A percentile compares a stretch with the other conserved stretches of the same genome.
These are phyloP conservation scores for Acrobasis consociella DNA, from an alignment of 2,888 invertebrate genomes.

Conservation along the genomic window DNA sequence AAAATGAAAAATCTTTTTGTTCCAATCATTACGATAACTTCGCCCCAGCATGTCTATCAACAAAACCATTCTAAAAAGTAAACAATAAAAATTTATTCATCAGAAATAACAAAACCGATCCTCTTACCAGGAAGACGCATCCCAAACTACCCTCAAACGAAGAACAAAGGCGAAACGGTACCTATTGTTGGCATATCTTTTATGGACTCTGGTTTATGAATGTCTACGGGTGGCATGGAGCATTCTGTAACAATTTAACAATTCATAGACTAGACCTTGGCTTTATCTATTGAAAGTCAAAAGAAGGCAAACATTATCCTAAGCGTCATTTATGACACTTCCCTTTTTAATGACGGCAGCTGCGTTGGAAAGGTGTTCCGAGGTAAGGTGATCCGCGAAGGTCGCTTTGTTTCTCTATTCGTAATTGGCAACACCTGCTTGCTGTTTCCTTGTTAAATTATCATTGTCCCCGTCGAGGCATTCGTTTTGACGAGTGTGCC, in stretches of 20 bases:
- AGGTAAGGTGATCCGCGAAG: slow-evolving; percentile 41
- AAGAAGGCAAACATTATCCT: slow-evolving; percentile 53
- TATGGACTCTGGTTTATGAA: slow-evolving; percentile 40
- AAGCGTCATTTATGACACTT: slow-evolving; percentile 69
- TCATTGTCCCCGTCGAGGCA: slow-evolving; percentile 32
- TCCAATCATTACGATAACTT: slow-evolving; percentile 1
- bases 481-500: slow-evolving; percentile 37
- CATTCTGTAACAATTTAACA: slow-evolving; percentile 35
- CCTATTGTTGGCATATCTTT: slow-evolving; percentile 58
- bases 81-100: slow-evolving; percentile 65
- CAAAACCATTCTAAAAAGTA: slow-evolving; percentile 45
- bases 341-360: slow-evolving; percentile 60
- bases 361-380: slow-evolving; percentile 53
- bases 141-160: slow-evolving; percentile 50
- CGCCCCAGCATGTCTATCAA: slow-evolving; percentile 41
- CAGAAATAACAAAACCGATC: slow-evolving; percentile 62
- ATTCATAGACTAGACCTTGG: slow-evolving; percentile 45
- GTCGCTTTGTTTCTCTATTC: slow-evolving; percentile 51
- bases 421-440: slow-evolving; percentile 68
- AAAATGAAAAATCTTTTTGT: no score
- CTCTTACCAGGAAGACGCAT: slow-evolving; percentile 62
- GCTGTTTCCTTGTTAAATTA: slow-evolving; percentile 45
- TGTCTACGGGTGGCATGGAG: slow-evolving; percentile 51
- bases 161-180: slow-evolving; percentile 58
- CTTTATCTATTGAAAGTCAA: slow-evolving; percentile 47